Conservation (phyloP, 2,113 vertebrate genomes). For the Spilogale gracilis region DNA sequence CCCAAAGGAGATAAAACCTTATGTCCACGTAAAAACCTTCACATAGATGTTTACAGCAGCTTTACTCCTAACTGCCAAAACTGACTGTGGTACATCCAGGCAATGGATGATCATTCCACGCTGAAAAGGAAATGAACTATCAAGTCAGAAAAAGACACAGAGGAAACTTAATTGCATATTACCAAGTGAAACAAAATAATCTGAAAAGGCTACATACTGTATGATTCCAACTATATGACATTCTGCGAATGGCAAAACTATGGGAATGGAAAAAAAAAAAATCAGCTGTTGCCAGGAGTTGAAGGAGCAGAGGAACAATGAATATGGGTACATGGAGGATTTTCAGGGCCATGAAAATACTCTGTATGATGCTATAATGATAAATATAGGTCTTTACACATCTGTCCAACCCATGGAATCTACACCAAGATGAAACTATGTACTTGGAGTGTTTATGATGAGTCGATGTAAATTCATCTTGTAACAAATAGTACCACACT, state of each 20-base stretch:
- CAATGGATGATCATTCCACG: neutral
- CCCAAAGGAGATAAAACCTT: neutral
- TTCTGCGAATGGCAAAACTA: neutral
- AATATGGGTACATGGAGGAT: neutral
- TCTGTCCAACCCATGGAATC: neutral
- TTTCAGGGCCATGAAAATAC: neutral
- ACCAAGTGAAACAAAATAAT: neutral
- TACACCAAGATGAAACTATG: neutral
- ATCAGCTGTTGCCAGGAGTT: neutral
- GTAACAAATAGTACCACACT: neutral
- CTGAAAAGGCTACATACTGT: neutral
- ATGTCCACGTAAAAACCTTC: neutral
- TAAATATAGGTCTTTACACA: neutral
- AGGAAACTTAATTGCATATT: neutral
- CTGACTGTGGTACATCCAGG: neutral
- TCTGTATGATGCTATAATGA: neutral
- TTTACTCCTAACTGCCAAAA: constrained; percentile 14
- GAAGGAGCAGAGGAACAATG: neutral
- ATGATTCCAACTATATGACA: neutral
- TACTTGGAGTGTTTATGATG: neutral
- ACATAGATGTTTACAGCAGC: neutral
- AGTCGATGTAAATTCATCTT: neutral
- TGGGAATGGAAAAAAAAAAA: neutral
- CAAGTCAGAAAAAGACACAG: neutral
- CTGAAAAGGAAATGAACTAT: neutral